phyloP scores from a whole-genome alignment of 30 jellyfish, hydroid and myxozoan genomes.

The Aurelia sp. region DNA sequence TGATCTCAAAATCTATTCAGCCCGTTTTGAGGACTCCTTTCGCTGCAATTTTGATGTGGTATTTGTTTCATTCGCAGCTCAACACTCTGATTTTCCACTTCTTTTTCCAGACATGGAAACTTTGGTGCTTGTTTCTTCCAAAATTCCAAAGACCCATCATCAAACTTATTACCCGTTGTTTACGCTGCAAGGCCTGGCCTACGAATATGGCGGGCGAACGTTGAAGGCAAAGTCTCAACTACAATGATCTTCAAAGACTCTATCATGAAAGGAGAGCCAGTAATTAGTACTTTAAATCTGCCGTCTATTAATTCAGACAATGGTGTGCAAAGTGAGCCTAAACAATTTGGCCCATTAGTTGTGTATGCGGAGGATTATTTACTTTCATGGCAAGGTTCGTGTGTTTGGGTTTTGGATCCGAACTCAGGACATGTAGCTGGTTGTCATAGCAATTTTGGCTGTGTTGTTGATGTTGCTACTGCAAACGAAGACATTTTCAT shows the following conservation, averaged over 20 bases:
- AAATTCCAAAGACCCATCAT: constrained; percentile 33
- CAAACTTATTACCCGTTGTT: constrained; percentile 52
- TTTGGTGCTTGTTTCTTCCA: constrained; percentile 99
- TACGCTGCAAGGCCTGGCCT: constrained; percentile 99
- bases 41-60: too few species aligned
- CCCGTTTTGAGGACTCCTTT: too few species aligned
- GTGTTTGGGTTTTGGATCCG: constrained; percentile 95
- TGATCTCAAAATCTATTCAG: too few species aligned
- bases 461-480: constrained; percentile 87
- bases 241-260: constrained; percentile 97
- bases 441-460: constrained; percentile 94
- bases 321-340: constrained; percentile 64
- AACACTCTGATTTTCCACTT: not conserved
- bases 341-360: constrained; percentile 84
- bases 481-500: constrained; percentile 72
- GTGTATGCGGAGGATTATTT: constrained; percentile 67
- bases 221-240: constrained; percentile 91
- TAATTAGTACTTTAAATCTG: constrained; percentile 73
- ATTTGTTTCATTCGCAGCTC: not conserved
- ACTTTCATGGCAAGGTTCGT: constrained; percentile 95
- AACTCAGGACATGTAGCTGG: constrained; percentile 87
- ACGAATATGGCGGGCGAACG: constrained; percentile 95
- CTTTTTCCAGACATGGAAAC: constrained; percentile 83
- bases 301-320: constrained; percentile 54
- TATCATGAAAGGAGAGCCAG: constrained; percentile 90